Evolutionary conservation across 1,140 invertebrate genomes (phyloP), one percentile per base, ranked within the genome.

Genomic region (Heterodera schachtii): DNA sequence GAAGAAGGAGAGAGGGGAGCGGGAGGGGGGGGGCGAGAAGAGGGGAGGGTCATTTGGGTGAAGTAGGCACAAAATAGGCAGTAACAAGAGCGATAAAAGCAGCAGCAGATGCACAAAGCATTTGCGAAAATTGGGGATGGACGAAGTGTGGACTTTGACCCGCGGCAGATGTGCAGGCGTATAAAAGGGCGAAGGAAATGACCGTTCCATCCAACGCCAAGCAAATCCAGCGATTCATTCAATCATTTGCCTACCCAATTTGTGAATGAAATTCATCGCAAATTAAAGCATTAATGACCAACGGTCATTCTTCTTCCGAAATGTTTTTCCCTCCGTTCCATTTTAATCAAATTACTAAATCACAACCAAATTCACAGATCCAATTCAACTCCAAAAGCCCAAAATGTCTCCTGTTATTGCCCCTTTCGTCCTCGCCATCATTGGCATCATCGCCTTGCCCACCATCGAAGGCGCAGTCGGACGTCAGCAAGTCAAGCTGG

Each of bases 121-220:
- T 49, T 49, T 49, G 9, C 16, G 57, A 16, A 60, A 16, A 16
- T 60, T n/a, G n/a, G n/a, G n/a, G n/a, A n/a, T n/a, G n/a, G n/a
- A n/a, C n/a, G n/a, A n/a, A n/a, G n/a, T n/a, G n/a, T 60, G 57
- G 57, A 60, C 57, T 60, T 60, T 60, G 57, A 60, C 57, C 57
- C 57, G 5, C 16, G 9, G 47, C 47, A 9, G 9, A 49, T 49
- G 47, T 9, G 9, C 16, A 16, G 16, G 13, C 57, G 57, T 60
- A 60, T 60, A 60, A 60, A 60, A 60, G 57, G 57, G n/a, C n/a
- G n/a, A 19, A 19, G 19, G 11, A 60, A 11, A 3, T 16, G 57
- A 19, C 57, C 13, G 19, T 16, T 16, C 16, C 16, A 60, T 19
- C 47, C 47, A 49, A 16, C 57, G 0, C 16, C 4, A 19, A 4